phyloP scores from a whole-genome alignment of 2,113 vertebrate species.

The Raja brachyura region DNA sequence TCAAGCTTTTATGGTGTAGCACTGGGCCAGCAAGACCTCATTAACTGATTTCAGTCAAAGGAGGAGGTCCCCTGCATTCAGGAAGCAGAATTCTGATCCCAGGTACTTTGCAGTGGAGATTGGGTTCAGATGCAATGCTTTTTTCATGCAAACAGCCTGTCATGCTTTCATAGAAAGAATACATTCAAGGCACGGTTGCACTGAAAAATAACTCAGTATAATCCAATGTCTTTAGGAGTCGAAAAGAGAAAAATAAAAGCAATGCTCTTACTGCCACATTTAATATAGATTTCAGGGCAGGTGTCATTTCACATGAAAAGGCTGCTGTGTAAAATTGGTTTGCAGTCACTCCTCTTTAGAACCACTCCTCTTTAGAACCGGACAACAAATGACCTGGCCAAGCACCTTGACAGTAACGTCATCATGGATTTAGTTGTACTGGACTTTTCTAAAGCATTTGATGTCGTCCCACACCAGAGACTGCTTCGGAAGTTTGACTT shows the following conservation, averaged over 20 bases:
- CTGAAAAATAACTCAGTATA: neutral
- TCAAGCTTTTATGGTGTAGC: neutral
- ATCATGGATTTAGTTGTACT: no score
- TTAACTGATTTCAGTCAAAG: no score
- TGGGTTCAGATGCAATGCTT: neutral
- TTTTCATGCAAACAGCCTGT: neutral
- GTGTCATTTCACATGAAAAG: neutral
- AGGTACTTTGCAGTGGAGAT: neutral
- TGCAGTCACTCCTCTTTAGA: neutral
- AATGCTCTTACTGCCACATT: neutral
- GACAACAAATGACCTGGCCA: no score
- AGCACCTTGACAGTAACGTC: no score
- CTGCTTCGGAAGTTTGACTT: no score
- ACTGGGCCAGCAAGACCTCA: neutral
- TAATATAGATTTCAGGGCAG: conserved; percentile 1
- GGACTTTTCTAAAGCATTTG: no score
- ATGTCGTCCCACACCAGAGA: no score
- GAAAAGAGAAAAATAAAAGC: neutral
- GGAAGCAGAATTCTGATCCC: neutral
- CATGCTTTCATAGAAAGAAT: neutral
- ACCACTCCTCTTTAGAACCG: no score
- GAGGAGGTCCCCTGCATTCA: neutral
- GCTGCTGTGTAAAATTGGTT: neutral
- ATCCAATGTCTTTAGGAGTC: neutral
- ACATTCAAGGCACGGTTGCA: neutral